Percentiles rank a stretch among this genome's conserved stretches.
Evolutionary conservation across 2,888 invertebrate genomes (phyloP).

Genomic region (Diploptera punctata): DNA sequence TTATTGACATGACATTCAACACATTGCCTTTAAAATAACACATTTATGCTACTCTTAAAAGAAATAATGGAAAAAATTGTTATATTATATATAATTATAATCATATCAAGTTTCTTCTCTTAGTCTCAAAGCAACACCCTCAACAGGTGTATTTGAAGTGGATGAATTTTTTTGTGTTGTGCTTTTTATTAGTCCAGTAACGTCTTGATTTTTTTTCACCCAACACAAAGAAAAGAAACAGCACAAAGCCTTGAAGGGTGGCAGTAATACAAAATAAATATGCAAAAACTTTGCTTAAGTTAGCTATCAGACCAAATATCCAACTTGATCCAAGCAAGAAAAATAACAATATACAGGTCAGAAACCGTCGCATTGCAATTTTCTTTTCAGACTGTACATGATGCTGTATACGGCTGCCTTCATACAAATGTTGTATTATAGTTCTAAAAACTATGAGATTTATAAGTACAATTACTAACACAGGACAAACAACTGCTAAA

Average conservation of each 20-base stretch:
- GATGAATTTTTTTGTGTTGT: not conserved
- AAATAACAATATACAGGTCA: conserved; percentile 65
- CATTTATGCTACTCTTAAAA: too few species aligned
- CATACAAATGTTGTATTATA: conserved; percentile 62
- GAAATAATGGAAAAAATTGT: too few species aligned
- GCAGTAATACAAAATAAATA: conserved; percentile 69
- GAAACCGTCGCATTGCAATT: conserved; percentile 59
- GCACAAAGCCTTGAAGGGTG: conserved; percentile 66
- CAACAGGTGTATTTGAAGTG: not conserved
- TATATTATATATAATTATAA: too few species aligned
- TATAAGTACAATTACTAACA: conserved; percentile 59
- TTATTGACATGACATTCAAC: too few species aligned
- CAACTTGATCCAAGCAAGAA: conserved; percentile 67
- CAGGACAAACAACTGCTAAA: conserved; percentile 61
- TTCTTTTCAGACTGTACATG: conserved; percentile 54
- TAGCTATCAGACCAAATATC: conserved; percentile 64
- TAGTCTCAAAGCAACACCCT: not conserved
- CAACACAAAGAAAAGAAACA: conserved; percentile 66
- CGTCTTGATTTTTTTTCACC: conserved; percentile 22
- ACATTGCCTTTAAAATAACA: too few species aligned
- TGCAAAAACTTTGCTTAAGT: conserved; percentile 16
- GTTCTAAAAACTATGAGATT: conserved; percentile 63
- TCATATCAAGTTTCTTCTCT: too few species aligned
- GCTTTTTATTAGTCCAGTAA: conserved; percentile 4
- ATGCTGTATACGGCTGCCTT: conserved; percentile 60